phyloP scores from a whole-genome alignment of 2,797 vertebrate species.

The Crenuchus spilurus region DNA sequence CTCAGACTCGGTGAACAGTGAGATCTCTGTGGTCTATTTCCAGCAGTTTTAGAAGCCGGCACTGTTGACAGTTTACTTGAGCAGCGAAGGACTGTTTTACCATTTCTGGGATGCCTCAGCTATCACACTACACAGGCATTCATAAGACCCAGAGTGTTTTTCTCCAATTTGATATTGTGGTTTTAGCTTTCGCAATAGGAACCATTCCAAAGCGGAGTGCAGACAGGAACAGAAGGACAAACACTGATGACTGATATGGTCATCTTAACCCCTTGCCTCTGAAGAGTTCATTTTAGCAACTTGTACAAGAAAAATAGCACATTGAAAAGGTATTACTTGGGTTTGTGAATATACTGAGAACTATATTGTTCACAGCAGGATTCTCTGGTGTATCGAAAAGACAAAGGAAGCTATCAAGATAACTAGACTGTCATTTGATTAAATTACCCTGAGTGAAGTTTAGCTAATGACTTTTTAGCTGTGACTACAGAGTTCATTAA shows the following conservation, averaged over 20 bases:
- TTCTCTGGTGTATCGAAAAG: not conserved
- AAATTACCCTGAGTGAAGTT: not conserved
- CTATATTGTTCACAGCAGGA: too few species aligned
- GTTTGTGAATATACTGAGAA: too few species aligned
- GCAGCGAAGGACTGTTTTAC: slow-evolving; percentile 62
- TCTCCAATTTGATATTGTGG: slow-evolving; percentile 51
- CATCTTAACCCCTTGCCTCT: slow-evolving; percentile 23
- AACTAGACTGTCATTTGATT: not conserved
- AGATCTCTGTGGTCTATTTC: slow-evolving; percentile 59
- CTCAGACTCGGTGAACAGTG: slow-evolving; percentile 40
- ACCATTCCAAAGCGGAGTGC: slow-evolving; percentile 21
- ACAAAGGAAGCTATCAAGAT: not conserved
- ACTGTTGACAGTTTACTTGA: slow-evolving; percentile 55
- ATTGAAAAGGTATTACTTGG: too few species aligned
- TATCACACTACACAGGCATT: slow-evolving; percentile 56
- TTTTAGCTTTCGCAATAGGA: slow-evolving; percentile 35
- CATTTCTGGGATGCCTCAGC: slow-evolving; percentile 61
- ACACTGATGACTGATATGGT: slow-evolving; percentile 30
- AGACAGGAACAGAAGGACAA: slow-evolving; percentile 34
- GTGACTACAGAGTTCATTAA: slow-evolving; percentile 8
- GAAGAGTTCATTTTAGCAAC: slow-evolving; percentile 16
- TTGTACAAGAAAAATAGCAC: not conserved
- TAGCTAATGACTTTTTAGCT: not conserved
- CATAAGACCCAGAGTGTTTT: slow-evolving; percentile 54
- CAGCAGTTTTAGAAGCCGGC: slow-evolving; percentile 41